Conservation (phyloP, 2,888 invertebrate species). For the Caenorhabditis sinica region DNA sequence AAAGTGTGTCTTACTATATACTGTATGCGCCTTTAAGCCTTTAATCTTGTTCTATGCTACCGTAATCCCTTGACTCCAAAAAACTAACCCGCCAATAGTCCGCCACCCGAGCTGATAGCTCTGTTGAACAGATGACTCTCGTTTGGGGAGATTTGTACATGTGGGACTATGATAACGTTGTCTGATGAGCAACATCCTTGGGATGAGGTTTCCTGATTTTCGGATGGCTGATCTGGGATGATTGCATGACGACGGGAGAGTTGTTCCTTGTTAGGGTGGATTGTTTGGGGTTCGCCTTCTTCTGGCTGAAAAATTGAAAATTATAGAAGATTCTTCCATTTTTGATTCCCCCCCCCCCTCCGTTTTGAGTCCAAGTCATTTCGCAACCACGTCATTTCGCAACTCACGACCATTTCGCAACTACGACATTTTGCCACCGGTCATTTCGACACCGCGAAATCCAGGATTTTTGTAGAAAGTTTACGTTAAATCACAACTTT, state of each 20-base stretch:
- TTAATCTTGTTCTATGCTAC: background rate
- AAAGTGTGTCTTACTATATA: background rate
- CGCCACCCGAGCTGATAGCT: slow-evolving; percentile 82
- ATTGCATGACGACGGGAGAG: slow-evolving; percentile 81
- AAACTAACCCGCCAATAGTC: slow-evolving; percentile 82
- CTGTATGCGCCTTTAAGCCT: too few relatives aligned
- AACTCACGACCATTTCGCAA: too few relatives aligned
- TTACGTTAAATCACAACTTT: too few relatives aligned
- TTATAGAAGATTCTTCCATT: background rate
- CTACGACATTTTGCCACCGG: too few relatives aligned
- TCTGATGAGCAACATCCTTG: slow-evolving; percentile 76
- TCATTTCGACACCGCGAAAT: too few relatives aligned
- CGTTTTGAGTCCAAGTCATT: background rate
- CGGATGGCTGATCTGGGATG: slow-evolving; percentile 74
- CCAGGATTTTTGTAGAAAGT: too few relatives aligned
- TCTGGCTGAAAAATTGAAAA: slow-evolving; percentile 68
- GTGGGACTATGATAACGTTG: slow-evolving; percentile 83
- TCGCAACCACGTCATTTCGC: too few relatives aligned
- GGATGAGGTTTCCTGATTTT: slow-evolving; percentile 55
- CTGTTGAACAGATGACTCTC: slow-evolving; percentile 82
- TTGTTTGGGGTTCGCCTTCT: slow-evolving; percentile 78
- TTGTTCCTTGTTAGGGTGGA: slow-evolving; percentile 82
- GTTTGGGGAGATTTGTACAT: slow-evolving; percentile 81
- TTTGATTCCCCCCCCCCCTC: background rate
- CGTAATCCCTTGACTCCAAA: background rate